A percentile compares a stretch with the other conserved stretches of the same genome.
Conservation (phyloP, 2,888 invertebrate genomes). For the Slavum lentiscoides region DNA sequence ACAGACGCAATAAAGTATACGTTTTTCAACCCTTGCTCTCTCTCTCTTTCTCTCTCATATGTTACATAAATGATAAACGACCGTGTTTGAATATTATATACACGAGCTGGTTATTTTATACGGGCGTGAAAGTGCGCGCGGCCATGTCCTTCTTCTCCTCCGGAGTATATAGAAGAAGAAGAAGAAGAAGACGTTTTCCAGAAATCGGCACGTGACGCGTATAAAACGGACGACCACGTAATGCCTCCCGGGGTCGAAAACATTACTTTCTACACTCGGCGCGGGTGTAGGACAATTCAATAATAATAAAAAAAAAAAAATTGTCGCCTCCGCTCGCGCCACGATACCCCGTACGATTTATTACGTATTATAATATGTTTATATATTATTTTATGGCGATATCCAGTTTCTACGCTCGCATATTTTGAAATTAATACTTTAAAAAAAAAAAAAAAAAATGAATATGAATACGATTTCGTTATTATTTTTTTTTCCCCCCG, state of each 20-base stretch:
- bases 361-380: not conserved
- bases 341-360: not conserved
- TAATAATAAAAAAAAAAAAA: not conserved
- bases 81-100: not conserved
- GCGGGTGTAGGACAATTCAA: conserved; percentile 7
- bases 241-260: conserved; percentile 32
- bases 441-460: too few relatives aligned
- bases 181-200: conserved; percentile 5
- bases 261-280: conserved; percentile 26
- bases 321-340: conserved; percentile 3
- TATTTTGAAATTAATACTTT: conserved; percentile 18
- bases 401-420: not conserved
- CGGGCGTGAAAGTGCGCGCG: conserved; percentile 9
- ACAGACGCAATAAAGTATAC: not conserved
- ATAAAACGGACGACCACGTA: conserved; percentile 8
- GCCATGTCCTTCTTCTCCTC: too few relatives aligned
- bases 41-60: too few relatives aligned
- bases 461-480: too few relatives aligned
- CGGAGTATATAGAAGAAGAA: too few relatives aligned
- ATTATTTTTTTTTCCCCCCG: too few relatives aligned
- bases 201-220: not conserved
- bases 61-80: conserved; percentile 28
- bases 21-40: not conserved
- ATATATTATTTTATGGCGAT: not conserved
- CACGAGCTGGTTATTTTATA: not conserved